Percentiles rank a stretch among this genome's conserved stretches.
These are phyloP conservation scores for Dufourea novaeangliae DNA, from an alignment of 1,140 invertebrate species.

Conservation along the genomic window DNA sequence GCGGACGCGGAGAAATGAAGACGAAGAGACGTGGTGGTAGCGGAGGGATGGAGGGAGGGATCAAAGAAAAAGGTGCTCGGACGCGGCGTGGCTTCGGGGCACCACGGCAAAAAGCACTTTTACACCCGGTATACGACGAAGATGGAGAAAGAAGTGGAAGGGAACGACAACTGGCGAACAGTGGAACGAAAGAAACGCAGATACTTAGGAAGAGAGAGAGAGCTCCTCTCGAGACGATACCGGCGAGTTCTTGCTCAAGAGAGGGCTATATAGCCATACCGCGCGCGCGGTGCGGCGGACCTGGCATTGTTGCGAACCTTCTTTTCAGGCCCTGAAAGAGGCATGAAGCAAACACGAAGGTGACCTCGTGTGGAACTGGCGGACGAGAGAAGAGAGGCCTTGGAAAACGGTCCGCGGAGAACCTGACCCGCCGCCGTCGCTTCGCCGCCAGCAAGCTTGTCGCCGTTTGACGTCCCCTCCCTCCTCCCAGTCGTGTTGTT, in stretches of 20 bases:
- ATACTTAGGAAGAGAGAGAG: constrained; percentile 50
- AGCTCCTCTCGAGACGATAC: too few relatives aligned
- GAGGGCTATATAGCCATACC: constrained; percentile 38
- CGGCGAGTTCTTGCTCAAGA: constrained; percentile 59
- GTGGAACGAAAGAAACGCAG: constrained; percentile 54
- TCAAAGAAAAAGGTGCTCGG: too few relatives aligned
- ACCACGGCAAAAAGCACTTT: constrained; percentile 61
- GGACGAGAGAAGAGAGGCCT: constrained; percentile 54
- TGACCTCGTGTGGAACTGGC: constrained; percentile 68
- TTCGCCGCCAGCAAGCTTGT: too few relatives aligned
- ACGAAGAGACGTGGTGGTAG: background rate
- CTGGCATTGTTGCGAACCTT: constrained; percentile 71
- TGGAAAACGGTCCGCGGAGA: constrained; percentile 61
- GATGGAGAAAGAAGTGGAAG: too few relatives aligned
- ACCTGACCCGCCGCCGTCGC: constrained; percentile 16
- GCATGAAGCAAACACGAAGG: constrained; percentile 63
- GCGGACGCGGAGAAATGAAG: background rate
- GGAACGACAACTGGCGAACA: constrained; percentile 45
- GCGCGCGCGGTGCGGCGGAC: too few relatives aligned
- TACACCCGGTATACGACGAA: constrained; percentile 62
- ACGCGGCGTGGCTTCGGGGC: background rate
- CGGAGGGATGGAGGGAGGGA: too few relatives aligned
- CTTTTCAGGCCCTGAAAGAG: constrained; percentile 70
- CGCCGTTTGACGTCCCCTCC: too few relatives aligned
- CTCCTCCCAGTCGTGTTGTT: too few relatives aligned